Conservation (phyloP, 2,888 invertebrate species). For the Leptodirus hochenwartii region DNA sequence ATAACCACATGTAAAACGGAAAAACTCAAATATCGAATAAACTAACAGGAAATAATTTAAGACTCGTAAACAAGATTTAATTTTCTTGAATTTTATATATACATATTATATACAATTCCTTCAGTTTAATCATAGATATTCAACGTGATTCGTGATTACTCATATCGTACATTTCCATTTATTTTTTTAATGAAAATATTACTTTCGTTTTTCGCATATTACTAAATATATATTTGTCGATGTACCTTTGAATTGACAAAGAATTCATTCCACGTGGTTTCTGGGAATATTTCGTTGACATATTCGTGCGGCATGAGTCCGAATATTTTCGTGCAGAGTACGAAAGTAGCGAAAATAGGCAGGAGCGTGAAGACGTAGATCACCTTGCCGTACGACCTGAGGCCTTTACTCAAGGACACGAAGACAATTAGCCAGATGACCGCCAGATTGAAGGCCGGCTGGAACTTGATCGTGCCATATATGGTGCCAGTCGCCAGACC, state of each 20-base stretch:
- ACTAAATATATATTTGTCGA: conserved; percentile 10
- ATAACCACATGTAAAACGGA: conserved; percentile 1
- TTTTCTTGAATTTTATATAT: no score
- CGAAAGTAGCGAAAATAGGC: conserved; percentile 56
- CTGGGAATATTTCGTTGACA: conserved; percentile 53
- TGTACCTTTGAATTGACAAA: conserved; percentile 62
- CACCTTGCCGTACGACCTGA: conserved; percentile 70
- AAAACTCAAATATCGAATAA: neutral
- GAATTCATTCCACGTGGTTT: conserved; percentile 70
- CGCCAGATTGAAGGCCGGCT: conserved; percentile 77
- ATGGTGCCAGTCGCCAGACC: conserved; percentile 23
- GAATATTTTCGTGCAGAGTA: conserved; percentile 55
- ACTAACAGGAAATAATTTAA: no score
- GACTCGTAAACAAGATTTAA: no score
- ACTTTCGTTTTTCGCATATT: neutral
- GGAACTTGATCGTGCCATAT: conserved; percentile 58
- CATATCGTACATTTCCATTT: neutral
- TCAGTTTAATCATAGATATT: neutral
- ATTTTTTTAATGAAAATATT: conserved; percentile 1
- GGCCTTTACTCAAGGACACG: conserved; percentile 70
- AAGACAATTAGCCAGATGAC: conserved; percentile 85
- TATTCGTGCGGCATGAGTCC: conserved; percentile 50
- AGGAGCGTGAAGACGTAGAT: conserved; percentile 61
- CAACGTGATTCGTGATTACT: neutral
- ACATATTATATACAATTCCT: no score